These are phyloP conservation scores for zebrafish (Danio rerio) DNA, from an alignment of 2,113 vertebrate genomes.

Conservation along the genomic window DNA sequence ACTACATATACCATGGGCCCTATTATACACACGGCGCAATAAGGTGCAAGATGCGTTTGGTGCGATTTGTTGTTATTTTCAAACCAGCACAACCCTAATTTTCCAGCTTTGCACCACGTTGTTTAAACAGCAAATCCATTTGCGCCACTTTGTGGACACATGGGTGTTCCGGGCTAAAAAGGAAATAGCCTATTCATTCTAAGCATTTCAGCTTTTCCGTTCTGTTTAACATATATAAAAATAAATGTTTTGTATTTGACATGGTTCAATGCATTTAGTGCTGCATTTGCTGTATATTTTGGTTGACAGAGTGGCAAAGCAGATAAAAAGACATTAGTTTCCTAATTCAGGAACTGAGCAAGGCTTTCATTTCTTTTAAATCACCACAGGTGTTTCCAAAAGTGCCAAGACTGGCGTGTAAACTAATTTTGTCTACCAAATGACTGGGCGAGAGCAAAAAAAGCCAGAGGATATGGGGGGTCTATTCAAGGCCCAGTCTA, in stretches of 20 bases:
- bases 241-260: not conserved
- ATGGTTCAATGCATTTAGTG: not conserved
- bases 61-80: too few species aligned
- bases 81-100: too few species aligned
- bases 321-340: not conserved
- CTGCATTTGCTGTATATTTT: not conserved
- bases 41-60: too few species aligned
- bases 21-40: too few species aligned
- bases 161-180: too few species aligned
- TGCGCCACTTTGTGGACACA: too few species aligned
- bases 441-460: constrained; percentile 15
- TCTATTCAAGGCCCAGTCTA: constrained; percentile 52
- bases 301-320: not conserved
- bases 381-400: constrained; percentile 12
- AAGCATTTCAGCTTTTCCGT: too few species aligned
- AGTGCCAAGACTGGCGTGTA: constrained; percentile 14
- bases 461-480: constrained; percentile 46
- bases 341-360: not conserved
- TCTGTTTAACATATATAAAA: too few species aligned
- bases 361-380: not conserved
- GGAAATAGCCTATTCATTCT: too few species aligned
- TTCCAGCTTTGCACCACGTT: too few species aligned
- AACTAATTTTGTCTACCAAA: constrained; percentile 33
- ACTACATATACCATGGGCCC: too few species aligned
- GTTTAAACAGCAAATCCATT: too few species aligned